These are phyloP conservation scores for Antheraea yamamai DNA, from an alignment of 2,888 invertebrate genomes.

Conservation along the genomic window DNA sequence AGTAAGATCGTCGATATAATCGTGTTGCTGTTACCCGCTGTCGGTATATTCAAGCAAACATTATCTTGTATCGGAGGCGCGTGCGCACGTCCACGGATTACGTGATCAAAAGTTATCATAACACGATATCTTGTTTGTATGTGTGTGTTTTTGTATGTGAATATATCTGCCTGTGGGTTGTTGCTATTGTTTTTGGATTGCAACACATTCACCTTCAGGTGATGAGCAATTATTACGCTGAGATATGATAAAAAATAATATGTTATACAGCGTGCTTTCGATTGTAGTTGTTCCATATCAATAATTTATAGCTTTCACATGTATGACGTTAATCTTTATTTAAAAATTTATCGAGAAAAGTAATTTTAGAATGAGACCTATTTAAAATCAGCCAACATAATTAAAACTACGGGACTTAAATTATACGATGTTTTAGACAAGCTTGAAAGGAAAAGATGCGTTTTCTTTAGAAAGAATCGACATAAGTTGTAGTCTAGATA, in stretches of 20 bases:
- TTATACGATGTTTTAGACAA: too few relatives aligned
- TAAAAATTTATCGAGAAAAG: too few relatives aligned
- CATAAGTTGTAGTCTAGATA: too few relatives aligned
- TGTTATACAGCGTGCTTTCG: not conserved
- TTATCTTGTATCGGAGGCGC: slow-evolving; percentile 46
- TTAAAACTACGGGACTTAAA: too few relatives aligned
- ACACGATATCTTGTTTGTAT: slow-evolving; percentile 35
- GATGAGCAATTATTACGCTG: not conserved
- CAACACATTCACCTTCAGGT: not conserved
- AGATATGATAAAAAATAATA: not conserved
- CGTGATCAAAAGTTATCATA: slow-evolving; percentile 70
- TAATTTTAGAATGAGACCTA: too few relatives aligned
- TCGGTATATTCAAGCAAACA: slow-evolving; percentile 62
- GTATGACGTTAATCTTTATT: too few relatives aligned
- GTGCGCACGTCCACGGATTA: slow-evolving; percentile 73
- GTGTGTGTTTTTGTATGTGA: not conserved
- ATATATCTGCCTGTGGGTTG: not conserved
- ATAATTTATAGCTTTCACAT: too few relatives aligned
- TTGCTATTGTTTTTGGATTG: not conserved
- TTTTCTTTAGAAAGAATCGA: too few relatives aligned
- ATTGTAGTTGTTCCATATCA: too few relatives aligned
- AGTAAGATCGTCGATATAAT: slow-evolving; percentile 21
- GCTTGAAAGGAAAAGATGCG: too few relatives aligned
- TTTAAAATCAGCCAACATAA: too few relatives aligned
- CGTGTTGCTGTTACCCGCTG: slow-evolving; percentile 22